Conservation (phyloP, 2,113 vertebrate species). For the Syrrhaptes paradoxus region DNA sequence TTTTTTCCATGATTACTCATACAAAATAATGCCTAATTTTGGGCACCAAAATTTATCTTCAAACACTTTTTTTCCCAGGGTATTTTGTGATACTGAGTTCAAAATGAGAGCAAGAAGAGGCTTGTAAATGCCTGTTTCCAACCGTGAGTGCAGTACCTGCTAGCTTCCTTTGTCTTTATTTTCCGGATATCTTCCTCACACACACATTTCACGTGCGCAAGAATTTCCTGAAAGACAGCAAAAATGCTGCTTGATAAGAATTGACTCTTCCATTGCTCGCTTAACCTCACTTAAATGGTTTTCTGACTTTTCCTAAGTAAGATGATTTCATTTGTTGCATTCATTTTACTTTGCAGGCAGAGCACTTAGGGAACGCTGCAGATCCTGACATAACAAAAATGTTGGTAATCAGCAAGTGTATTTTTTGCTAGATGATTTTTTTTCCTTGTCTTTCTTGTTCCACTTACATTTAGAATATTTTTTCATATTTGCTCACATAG, state of each 20-base stretch:
- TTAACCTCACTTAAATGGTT: neutral
- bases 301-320: neutral
- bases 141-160: neutral
- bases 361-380: neutral
- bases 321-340: neutral
- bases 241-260: neutral
- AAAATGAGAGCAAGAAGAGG: neutral
- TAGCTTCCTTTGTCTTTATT: neutral
- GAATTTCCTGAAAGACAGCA: neutral
- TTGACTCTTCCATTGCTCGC: neutral
- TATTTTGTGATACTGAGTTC: neutral
- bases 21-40: neutral
- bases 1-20: neutral
- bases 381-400: neutral
- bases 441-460: neutral
- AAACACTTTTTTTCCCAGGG: neutral
- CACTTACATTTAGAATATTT: neutral
- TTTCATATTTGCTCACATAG: neutral
- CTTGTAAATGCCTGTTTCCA: neutral
- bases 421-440: neutral
- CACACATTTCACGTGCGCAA: neutral
- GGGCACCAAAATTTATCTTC: neutral
- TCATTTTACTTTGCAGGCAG: neutral
- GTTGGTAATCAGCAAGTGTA: neutral
- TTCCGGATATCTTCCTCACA: neutral